These are phyloP conservation scores for Pardalotus punctatus DNA, from an alignment of 2,113 vertebrate species.

Conservation along the genomic window DNA sequence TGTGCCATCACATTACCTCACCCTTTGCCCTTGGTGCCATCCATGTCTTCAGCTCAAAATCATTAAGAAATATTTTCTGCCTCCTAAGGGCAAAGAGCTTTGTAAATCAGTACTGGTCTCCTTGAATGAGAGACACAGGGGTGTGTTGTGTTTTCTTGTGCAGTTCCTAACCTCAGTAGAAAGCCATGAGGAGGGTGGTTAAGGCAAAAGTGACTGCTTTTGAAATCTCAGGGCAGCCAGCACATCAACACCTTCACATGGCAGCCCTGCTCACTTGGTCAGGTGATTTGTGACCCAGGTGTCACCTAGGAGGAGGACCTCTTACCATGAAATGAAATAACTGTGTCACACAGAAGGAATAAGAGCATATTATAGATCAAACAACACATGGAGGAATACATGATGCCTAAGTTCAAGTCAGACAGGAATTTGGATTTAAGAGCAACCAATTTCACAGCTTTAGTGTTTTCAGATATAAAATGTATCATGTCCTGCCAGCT, in stretches of 20 bases:
- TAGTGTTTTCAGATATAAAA: neutral
- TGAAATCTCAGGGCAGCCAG: neutral
- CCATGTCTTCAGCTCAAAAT: neutral
- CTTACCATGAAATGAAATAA: neutral
- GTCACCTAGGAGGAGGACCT: neutral
- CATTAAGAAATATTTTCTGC: neutral
- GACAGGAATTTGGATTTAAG: neutral
- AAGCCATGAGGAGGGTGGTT: neutral
- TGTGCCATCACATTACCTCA: neutral
- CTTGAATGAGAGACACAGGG: neutral
- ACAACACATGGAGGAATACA: neutral
- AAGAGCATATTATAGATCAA: neutral
- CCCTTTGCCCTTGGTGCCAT: neutral
- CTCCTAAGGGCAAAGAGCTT: neutral
- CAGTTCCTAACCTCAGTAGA: neutral
- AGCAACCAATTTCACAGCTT: neutral
- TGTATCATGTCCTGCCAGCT: neutral
- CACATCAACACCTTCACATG: neutral
- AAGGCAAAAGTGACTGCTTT: neutral
- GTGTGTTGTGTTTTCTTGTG: neutral
- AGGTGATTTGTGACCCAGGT: neutral
- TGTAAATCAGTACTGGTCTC: neutral
- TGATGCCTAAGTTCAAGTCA: neutral
- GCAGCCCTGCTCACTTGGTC: rapidly evolving
- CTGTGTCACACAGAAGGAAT: neutral